Evolutionary conservation across 2,888 invertebrate genomes (phyloP), one percentile per base, ranked within the genome.

Genomic region (Darwinula stevensoni): DNA sequence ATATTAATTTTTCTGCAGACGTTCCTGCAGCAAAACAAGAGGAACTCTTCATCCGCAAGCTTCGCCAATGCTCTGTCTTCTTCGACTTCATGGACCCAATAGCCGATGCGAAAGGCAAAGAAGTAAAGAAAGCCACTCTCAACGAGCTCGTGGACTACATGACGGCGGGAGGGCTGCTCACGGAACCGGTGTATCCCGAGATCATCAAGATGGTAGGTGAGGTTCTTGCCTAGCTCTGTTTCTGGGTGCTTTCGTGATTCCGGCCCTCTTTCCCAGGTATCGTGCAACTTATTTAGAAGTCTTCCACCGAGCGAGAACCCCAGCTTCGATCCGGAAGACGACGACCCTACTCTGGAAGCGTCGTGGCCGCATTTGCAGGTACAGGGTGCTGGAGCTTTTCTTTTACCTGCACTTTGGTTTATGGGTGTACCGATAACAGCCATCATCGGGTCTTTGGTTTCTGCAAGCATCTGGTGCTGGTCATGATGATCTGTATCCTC

Each of bases 311-410:
- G 61, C 43, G 63, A 64, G 42, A 66, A 56, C 71, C 88, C 59
- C 63, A 97, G 97, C 58, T 97, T 91, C 56, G 97, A 97, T 59
- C 97, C 97, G 16, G 97, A 97, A 59, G 97, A 97, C 57, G 97
- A 97, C 57, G 97, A 97, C 50, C 97, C 97, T 32, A 94, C 94
- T 39, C 57, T 99, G 52, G 97, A 99, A 58, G 91, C 91, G 27
- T 80, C 91, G 39, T 97, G 97, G 97, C 94, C 97, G 39, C 97
- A 97, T 58, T 63, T 97, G 41, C 63, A 63, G 55, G 63, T 63
- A 38, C 30, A 18, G 22, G 6, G n/a, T 18, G 6, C 22, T n/a
- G 6, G 6, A 9, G 22, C 22, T 9, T 9, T 18, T 6, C n/a
- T 6, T 18, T 18, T 18, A 18, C n/a, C n/a, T n/a, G n/a, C n/a